Evolutionary conservation across 2,113 vertebrate genomes (phyloP), one percentile per base, ranked within the genome.

Genomic region (Trinectes maculatus): DNA sequence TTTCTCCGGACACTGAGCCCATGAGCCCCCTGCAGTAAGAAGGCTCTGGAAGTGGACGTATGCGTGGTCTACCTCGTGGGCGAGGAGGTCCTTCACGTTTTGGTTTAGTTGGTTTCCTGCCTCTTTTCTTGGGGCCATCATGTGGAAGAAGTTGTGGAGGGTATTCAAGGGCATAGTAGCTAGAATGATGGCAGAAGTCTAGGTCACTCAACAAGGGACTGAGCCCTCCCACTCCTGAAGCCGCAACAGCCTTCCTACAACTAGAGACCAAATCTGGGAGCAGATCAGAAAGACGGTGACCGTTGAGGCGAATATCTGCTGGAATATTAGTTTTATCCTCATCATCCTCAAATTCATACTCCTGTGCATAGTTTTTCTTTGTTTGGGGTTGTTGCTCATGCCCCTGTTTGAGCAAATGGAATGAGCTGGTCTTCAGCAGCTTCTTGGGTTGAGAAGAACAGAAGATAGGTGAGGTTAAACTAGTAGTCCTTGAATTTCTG

Each of bases 381-480:
- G 79, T 57, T 55, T 82, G 87, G 1, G 83, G 70, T 18, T 88
- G 91, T 1, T 95, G 91, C 0, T 95, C 94, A n/a, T 92, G 92
- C 0, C 95, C 87, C 48, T 96, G 95, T 65, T 95, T 94, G 0
- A 98, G 92, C 42, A 97, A 86, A 55, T 96, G 95, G 69, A 96
- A 96, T 0, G 95, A 97, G 0, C 95, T 96, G 0, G 95, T 96
- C 61, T 96, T 96, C 1, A 96, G 90, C 31, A 95, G 92, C 70
- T 96, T 98, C 40, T 96, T 98, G 85, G 95, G 95, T 40, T 95
- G 94, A 54, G 96, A 95, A 0, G 92, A 96, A 85, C 95, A 96
- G 63, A 97, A 98, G 0, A 96, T 91, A 0, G 95, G 93, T 0
- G 95, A 93, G 1, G 92, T 92, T 1, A 96, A 63, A 18, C 93